Percentiles rank a stretch among this genome's conserved stretches.
Conservation (phyloP, 2,797 vertebrate genomes). For the Micromesistius poutassou region DNA sequence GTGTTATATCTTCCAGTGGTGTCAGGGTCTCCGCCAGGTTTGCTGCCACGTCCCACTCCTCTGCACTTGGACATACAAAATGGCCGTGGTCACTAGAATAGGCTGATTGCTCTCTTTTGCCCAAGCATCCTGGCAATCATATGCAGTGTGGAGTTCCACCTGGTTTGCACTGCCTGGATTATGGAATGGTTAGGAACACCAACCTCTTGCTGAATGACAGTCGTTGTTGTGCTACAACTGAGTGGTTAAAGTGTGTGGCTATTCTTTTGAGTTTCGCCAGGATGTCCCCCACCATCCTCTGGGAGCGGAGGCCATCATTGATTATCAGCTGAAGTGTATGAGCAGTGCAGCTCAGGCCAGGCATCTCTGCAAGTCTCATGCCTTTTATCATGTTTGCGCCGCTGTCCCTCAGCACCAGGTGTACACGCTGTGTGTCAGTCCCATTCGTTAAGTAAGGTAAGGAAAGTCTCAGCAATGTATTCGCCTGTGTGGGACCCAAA, state of each 20-base stretch:
- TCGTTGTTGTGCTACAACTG: conserved; percentile 10
- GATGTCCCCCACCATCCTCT: conserved; percentile 20
- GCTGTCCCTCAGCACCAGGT: conserved; percentile 20
- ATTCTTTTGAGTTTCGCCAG: conserved; percentile 9
- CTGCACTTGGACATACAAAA: conserved; percentile 8
- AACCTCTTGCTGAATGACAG: conserved; percentile 19
- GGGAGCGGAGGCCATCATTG: conserved; percentile 22
- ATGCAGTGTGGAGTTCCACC: conserved; percentile 29
- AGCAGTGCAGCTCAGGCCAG: conserved; percentile 25
- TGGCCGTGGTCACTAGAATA: conserved; percentile 19
- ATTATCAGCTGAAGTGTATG: conserved; percentile 22
- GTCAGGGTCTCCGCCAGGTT: conserved; percentile 29
- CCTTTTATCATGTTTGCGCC: conserved; percentile 28
- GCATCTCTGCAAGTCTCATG: conserved; percentile 22
- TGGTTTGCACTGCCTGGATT: conserved; percentile 21
- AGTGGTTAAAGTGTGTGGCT: conserved; percentile 25
- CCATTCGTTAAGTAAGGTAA: conserved; percentile 23
- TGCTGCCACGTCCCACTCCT: conserved; percentile 21
- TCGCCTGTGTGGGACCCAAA: conserved; percentile 13
- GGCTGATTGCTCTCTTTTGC: conserved; percentile 23
- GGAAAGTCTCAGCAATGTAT: conserved; percentile 18
- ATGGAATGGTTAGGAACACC: conserved; percentile 18
- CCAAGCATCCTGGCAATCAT: conserved; percentile 27
- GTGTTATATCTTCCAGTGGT: conserved; percentile 18
- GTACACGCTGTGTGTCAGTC: conserved; percentile 2